These are phyloP conservation scores for Himalopsyche anomala DNA, from an alignment of 2,888 invertebrate species.

Conservation along the genomic window DNA sequence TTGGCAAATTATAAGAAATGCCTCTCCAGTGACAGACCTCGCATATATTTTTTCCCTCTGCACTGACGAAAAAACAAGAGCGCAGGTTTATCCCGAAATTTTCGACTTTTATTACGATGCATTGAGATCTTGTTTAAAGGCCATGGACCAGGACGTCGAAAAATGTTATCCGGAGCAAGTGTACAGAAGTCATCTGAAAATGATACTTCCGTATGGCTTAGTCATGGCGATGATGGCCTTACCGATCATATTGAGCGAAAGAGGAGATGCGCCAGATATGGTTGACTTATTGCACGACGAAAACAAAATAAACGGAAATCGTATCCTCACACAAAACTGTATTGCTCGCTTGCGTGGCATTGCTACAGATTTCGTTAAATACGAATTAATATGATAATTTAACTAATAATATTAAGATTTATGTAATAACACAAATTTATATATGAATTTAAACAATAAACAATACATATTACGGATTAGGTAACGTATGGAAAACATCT, in stretches of 20 bases:
- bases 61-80: slow-evolving; percentile 52
- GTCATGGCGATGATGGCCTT: slow-evolving; percentile 35
- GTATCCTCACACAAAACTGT: slow-evolving; percentile 12
- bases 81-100: slow-evolving; percentile 37
- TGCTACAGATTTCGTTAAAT: slow-evolving; percentile 55
- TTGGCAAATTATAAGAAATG: slow-evolving; percentile 55
- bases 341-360: slow-evolving; percentile 47
- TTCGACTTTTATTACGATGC: slow-evolving; percentile 47
- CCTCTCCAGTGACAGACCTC: slow-evolving; percentile 60
- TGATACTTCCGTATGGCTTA: slow-evolving; percentile 41
- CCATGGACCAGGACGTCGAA: slow-evolving; percentile 24
- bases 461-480: too few relatives aligned
- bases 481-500: too few relatives aligned
- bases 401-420: too few relatives aligned
- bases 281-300: slow-evolving; percentile 28
- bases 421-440: too few relatives aligned
- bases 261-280: slow-evolving; percentile 41
- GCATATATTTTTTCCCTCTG: slow-evolving; percentile 46
- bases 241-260: slow-evolving; percentile 27
- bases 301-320: background rate
- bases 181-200: slow-evolving; percentile 47
- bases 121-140: slow-evolving; percentile 19
- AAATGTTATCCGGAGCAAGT: slow-evolving; percentile 42
- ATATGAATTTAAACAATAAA: too few relatives aligned
- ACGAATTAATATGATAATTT: background rate